Percentiles rank a stretch among this genome's conserved stretches.
These are phyloP conservation scores for Drosophila triauraria DNA, from an alignment of 1,140 invertebrate species.

Conservation along the genomic window DNA sequence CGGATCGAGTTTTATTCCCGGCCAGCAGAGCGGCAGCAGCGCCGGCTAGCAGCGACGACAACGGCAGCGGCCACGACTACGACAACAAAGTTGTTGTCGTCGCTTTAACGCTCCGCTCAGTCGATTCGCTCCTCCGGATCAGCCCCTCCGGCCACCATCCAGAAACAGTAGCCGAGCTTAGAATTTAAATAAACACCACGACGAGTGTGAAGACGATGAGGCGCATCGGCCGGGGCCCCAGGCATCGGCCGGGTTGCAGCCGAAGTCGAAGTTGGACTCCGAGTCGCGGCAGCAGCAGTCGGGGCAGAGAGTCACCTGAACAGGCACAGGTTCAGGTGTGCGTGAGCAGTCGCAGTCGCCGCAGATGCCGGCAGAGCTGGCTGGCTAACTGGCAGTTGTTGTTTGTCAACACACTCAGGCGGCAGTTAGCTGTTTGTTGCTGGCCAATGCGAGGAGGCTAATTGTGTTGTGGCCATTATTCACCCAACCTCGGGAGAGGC, in stretches of 20 bases:
- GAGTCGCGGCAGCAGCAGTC: conserved; percentile 3
- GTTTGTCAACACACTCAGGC: conserved; percentile 73
- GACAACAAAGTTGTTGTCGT: conserved; percentile 40
- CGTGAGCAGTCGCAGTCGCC: conserved; percentile 16
- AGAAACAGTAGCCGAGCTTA: conserved; percentile 78
- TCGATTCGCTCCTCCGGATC: conserved; percentile 10
- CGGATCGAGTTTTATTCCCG: conserved; percentile 85
- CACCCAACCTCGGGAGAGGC: conserved; percentile 18
- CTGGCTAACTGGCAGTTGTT: conserved; percentile 46
- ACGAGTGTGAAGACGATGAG: conserved; percentile 45
- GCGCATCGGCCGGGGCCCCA: conserved; percentile 29
- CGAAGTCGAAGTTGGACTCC: conserved; percentile 18
- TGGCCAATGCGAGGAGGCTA: conserved; percentile 21
- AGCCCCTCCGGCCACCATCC: conserved; percentile 1
- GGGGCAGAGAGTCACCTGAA: conserved; percentile 21
- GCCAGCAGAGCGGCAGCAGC: conserved; percentile 68
- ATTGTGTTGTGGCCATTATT: conserved; percentile 19
- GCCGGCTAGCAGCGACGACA: conserved; percentile 38
- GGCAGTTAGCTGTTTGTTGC: conserved; percentile 68
- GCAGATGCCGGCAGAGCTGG: conserved; percentile 31
- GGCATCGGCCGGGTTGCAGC: conserved; percentile 26
- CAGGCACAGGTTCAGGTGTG: conserved; percentile 27
- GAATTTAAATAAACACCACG: conserved; percentile 82
- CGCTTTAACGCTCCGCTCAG: conserved; percentile 50
- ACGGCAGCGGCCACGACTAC: conserved; percentile 30